Percentiles rank a stretch among this genome's conserved stretches.
These are phyloP conservation scores for Apotomis turbidana DNA, from an alignment of 2,888 invertebrate genomes.

Conservation along the genomic window DNA sequence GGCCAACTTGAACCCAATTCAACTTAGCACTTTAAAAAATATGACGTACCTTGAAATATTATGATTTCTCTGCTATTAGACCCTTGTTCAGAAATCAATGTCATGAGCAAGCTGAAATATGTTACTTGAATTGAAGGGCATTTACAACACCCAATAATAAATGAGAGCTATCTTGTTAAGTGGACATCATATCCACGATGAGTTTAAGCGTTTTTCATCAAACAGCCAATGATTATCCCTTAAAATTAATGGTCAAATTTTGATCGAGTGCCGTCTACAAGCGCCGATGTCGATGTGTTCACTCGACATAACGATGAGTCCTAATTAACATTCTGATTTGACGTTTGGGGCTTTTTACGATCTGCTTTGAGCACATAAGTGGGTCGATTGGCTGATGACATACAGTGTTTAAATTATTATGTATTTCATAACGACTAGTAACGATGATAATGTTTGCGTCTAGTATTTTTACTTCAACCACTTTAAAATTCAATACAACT, in stretches of 20 bases:
- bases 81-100: too few species aligned
- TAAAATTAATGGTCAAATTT: neutral
- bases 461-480: too few species aligned
- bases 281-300: neutral
- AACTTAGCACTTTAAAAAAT: too few species aligned
- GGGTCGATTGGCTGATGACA: neutral
- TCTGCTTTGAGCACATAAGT: neutral
- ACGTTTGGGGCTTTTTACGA: constrained; percentile 15
- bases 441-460: too few species aligned
- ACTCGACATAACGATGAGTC: constrained; percentile 14
- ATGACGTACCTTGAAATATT: too few species aligned
- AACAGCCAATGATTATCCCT: constrained; percentile 9
- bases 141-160: neutral
- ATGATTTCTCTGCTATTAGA: too few species aligned
- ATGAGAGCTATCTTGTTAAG: neutral
- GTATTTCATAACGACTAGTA: too few species aligned
- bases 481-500: too few species aligned
- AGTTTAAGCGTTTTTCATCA: constrained; percentile 6
- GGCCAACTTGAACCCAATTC: too few species aligned
- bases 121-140: too few species aligned
- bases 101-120: too few species aligned
- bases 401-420: too few species aligned
- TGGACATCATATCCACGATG: neutral
- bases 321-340: constrained; percentile 25
- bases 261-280: constrained; percentile 17